Percentiles rank a stretch among this genome's conserved stretches.
Conservation (phyloP, 23 tunicate genomes). For the Ciona savignyi region DNA sequence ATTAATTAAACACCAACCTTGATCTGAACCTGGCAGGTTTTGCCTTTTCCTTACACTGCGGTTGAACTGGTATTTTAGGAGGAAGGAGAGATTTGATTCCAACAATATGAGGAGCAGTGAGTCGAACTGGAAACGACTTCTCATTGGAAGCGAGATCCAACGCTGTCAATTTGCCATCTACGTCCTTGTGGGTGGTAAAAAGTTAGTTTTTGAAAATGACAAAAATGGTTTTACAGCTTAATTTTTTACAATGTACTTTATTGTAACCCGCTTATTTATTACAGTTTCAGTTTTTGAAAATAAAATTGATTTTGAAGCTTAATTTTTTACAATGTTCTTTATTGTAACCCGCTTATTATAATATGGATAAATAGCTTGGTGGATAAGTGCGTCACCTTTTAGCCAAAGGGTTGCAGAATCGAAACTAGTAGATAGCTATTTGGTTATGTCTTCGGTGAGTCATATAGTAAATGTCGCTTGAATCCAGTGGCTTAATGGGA, state of each 20-base stretch:
- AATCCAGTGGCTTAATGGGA: no score
- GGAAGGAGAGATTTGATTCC: constrained; percentile 79
- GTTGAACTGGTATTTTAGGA: constrained; percentile 52
- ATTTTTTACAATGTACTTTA: no score
- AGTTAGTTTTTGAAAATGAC: background rate
- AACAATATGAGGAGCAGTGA: constrained; percentile 88
- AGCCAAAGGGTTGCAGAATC: no score
- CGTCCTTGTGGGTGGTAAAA: constrained; percentile 23
- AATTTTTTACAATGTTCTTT: no score
- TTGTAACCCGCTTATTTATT: background rate
- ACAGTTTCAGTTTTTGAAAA: background rate
- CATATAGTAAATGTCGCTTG: no score
- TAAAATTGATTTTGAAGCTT: no score
- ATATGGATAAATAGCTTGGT: no score
- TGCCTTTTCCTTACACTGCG: constrained; percentile 42
- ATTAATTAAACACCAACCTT: no score
- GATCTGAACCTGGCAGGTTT: constrained; percentile 31
- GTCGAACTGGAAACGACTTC: constrained; percentile 58
- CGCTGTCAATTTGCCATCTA: constrained; percentile 35
- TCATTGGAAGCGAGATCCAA: constrained; percentile 51
- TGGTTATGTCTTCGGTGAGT: no score
- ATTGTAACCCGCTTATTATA: no score
- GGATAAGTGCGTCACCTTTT: no score
- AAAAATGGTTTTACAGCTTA: background rate
- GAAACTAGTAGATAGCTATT: no score